Conservation (phyloP, 2,797 vertebrate species). For the Malacoctenus gilli region DNA sequence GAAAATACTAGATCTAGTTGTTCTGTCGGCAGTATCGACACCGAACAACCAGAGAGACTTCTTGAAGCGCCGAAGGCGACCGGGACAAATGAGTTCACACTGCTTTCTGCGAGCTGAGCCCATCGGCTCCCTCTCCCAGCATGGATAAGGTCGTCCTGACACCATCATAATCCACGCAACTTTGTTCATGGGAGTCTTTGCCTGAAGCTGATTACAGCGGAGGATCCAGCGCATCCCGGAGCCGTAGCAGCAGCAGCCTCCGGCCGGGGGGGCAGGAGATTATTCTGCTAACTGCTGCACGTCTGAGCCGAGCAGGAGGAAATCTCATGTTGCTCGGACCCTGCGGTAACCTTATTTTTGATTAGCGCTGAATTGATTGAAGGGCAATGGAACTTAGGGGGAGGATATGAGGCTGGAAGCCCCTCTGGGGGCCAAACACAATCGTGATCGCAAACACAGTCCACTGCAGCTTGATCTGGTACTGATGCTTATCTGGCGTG, state of each 20-base stretch:
- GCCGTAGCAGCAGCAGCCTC: constrained; percentile 26
- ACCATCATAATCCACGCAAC: constrained; percentile 49
- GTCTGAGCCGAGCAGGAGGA: constrained; percentile 28
- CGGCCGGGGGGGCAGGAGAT: constrained; percentile 32
- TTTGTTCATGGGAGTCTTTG: constrained; percentile 38
- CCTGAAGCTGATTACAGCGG: constrained; percentile 43
- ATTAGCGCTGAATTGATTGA: constrained; percentile 32
- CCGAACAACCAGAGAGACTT: too few relatives aligned
- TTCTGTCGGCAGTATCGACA: too few relatives aligned
- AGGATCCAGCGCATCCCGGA: constrained; percentile 47
- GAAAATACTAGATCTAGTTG: too few relatives aligned
- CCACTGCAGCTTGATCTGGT: not conserved
- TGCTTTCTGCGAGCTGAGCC: constrained; percentile 8
- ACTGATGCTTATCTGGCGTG: not conserved
- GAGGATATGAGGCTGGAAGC: constrained; percentile 26
- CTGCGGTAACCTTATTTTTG: constrained; percentile 44
- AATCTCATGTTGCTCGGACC: constrained; percentile 33
- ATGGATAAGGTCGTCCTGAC: constrained; percentile 51
- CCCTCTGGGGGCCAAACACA: constrained; percentile 2
- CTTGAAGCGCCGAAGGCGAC: too few relatives aligned
- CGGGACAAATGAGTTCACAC: constrained; percentile 1
- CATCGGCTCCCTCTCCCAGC: constrained; percentile 6
- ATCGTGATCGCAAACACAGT: constrained; percentile 5
- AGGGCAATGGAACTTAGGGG: constrained; percentile 10
- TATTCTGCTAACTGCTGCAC: constrained; percentile 18